These are phyloP conservation scores for Chaunax sp. DNA, from an alignment of 2,797 vertebrate species.

Conservation along the genomic window DNA sequence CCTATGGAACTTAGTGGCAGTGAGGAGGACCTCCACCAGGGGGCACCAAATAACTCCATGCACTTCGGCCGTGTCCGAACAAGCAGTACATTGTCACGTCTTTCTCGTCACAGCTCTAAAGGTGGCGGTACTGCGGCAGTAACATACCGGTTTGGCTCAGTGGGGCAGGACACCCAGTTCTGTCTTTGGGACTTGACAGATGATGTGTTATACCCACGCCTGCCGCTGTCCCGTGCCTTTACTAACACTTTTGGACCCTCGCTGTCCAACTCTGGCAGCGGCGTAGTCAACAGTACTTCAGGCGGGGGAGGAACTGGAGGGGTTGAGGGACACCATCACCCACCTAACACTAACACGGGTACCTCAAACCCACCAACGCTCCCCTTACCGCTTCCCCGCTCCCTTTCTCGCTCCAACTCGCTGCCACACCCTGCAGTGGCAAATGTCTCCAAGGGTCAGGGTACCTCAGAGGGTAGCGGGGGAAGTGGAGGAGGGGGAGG, in stretches of 20 bases:
- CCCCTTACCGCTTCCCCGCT: constrained; percentile 86
- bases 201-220: constrained; percentile 87
- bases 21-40: constrained; percentile 84
- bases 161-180: constrained; percentile 95
- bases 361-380: constrained; percentile 73
- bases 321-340: constrained; percentile 85
- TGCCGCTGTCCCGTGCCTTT: constrained; percentile 88
- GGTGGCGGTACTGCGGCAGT: constrained; percentile 81
- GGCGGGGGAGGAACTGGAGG: constrained; percentile 59
- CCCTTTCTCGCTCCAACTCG: constrained; percentile 91
- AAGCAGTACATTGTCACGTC: constrained; percentile 86
- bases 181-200: constrained; percentile 95
- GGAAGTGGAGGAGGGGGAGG: constrained; percentile 56
- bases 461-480: constrained; percentile 63
- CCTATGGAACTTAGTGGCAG: constrained; percentile 83
- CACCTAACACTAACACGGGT: constrained; percentile 74
- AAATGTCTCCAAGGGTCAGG: constrained; percentile 78
- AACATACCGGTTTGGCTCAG: constrained; percentile 92
- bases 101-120: constrained; percentile 87
- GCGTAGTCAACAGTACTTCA: constrained; percentile 71
- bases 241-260: constrained; percentile 84
- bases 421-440: constrained; percentile 89
- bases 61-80: constrained; percentile 85
- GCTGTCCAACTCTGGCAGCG: constrained; percentile 79
- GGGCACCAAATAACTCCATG: constrained; percentile 70